Conservation (phyloP, 2,888 invertebrate species). For the Thecophora atra region DNA sequence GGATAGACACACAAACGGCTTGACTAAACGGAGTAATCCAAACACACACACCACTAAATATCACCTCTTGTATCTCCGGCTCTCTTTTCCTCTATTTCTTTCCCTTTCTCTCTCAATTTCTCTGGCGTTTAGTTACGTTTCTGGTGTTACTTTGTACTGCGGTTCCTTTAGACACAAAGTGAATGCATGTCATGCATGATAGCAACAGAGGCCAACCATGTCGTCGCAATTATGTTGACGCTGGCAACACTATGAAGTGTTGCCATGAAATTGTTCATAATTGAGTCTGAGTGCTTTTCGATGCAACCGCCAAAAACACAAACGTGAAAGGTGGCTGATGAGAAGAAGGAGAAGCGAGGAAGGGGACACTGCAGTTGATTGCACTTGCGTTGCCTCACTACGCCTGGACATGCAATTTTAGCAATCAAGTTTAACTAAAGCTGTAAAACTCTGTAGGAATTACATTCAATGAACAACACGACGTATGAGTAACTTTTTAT, state of each 20-base stretch:
- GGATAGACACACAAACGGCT: no score
- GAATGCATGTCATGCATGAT: not conserved
- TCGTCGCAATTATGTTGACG: slow-evolving; percentile 4
- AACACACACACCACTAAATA: not conserved
- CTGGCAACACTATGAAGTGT: slow-evolving; percentile 22
- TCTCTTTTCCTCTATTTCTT: not conserved
- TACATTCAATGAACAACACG: no score
- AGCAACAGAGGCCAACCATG: not conserved
- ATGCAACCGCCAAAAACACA: slow-evolving; percentile 9
- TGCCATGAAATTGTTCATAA: slow-evolving; percentile 32
- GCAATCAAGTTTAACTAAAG: no score
- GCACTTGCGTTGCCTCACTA: no score
- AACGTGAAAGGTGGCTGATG: not conserved
- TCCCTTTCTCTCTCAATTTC: not conserved
- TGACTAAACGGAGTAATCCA: no score
- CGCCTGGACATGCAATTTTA: no score
- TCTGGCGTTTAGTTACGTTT: not conserved
- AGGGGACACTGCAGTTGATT: not conserved
- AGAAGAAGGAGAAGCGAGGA: not conserved
- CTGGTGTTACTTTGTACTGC: no score
- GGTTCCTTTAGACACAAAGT: not conserved
- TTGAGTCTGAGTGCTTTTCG: slow-evolving; percentile 31
- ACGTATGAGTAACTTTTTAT: no score
- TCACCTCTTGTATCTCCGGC: not conserved
- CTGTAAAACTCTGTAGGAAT: no score